Conservation (phyloP, 2,797 vertebrate species). For the Ptychobarbus kaznakovi region DNA sequence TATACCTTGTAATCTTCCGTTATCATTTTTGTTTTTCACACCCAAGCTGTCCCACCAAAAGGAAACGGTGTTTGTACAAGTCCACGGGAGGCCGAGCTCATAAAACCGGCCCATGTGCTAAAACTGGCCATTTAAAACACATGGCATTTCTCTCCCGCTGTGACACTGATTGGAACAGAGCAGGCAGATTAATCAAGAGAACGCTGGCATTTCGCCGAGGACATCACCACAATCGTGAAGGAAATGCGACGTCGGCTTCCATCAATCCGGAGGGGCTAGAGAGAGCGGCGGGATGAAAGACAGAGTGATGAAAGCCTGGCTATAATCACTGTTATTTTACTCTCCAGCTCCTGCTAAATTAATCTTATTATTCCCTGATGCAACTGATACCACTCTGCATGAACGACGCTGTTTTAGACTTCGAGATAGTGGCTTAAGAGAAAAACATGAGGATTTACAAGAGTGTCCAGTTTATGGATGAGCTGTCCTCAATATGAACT, state of each 20-base stretch:
- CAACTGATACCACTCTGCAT: conserved; percentile 29
- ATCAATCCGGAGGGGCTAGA: conserved; percentile 65
- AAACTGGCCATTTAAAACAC: conserved; percentile 57
- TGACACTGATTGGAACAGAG: conserved; percentile 81
- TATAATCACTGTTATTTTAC: conserved; percentile 81
- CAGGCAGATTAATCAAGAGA: conserved; percentile 78
- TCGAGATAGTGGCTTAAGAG: conserved; percentile 55
- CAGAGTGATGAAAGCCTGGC: conserved; percentile 59
- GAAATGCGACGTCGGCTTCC: conserved; percentile 75
- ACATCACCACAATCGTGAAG: conserved; percentile 76
- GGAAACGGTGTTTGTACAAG: conserved; percentile 27
- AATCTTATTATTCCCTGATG: conserved; percentile 73
- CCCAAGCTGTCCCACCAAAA: conserved; percentile 73
- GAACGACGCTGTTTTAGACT: conserved; percentile 47
- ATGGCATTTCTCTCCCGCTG: conserved; percentile 58
- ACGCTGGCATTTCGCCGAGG: conserved; percentile 70
- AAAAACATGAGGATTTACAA: conserved; percentile 51
- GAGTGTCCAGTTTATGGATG: conserved; percentile 43
- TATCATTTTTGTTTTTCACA: conserved; percentile 30
- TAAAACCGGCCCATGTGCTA: conserved; percentile 48
- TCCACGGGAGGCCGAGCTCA: conserved; percentile 47
- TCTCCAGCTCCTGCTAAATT: conserved; percentile 74
- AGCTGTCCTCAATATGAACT: conserved; percentile 36
- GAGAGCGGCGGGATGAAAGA: conserved; percentile 30
- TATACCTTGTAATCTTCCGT: not conserved